phyloP scores from a whole-genome alignment of 2,797 vertebrate species.

The Scomberomorus guttatus region DNA sequence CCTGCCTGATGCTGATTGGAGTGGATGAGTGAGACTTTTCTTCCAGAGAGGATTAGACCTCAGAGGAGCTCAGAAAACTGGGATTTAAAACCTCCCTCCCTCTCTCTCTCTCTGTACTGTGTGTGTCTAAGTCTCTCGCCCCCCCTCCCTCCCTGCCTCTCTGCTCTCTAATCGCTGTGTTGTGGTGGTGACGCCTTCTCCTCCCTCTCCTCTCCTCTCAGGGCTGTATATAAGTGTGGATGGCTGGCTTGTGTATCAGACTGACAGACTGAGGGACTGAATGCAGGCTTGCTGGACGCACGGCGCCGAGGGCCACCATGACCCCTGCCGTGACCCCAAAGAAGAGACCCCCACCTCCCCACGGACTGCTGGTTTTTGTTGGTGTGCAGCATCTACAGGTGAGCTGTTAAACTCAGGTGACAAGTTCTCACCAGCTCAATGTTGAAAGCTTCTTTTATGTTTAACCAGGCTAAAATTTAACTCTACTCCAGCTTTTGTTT shows the following conservation, averaged over 20 bases:
- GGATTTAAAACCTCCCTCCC: slow-evolving; percentile 62
- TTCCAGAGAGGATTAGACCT: slow-evolving; percentile 64
- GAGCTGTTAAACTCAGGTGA: slow-evolving; percentile 39
- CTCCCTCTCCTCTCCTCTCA: slow-evolving; percentile 57
- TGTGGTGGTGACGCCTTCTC: slow-evolving; percentile 78
- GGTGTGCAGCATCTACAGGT: slow-evolving; percentile 64
- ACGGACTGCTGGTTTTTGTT: slow-evolving; percentile 11
- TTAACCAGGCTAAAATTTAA: background rate
- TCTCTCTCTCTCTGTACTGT: slow-evolving; percentile 35
- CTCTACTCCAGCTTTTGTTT: slow-evolving; percentile 29
- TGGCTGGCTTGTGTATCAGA: slow-evolving; percentile 69
- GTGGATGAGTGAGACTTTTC: slow-evolving; percentile 55
- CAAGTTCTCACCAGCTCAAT: background rate
- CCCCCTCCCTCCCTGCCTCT: slow-evolving; percentile 22
- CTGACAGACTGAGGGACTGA: slow-evolving; percentile 56
- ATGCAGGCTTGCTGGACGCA: slow-evolving; percentile 43
- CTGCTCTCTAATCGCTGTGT: slow-evolving; percentile 78
- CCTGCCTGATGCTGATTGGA: slow-evolving; percentile 49
- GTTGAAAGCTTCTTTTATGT: background rate
- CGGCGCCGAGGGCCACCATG: slow-evolving; percentile 58
- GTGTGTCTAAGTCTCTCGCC: slow-evolving; percentile 27
- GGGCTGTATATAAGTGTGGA: slow-evolving; percentile 81
- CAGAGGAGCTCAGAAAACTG: slow-evolving; percentile 62
- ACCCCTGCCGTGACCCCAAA: slow-evolving; percentile 45
- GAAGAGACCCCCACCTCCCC: slow-evolving; percentile 20